These are phyloP conservation scores for Thunnus thynnus DNA, from an alignment of 2,113 vertebrate genomes.

Conservation along the genomic window DNA sequence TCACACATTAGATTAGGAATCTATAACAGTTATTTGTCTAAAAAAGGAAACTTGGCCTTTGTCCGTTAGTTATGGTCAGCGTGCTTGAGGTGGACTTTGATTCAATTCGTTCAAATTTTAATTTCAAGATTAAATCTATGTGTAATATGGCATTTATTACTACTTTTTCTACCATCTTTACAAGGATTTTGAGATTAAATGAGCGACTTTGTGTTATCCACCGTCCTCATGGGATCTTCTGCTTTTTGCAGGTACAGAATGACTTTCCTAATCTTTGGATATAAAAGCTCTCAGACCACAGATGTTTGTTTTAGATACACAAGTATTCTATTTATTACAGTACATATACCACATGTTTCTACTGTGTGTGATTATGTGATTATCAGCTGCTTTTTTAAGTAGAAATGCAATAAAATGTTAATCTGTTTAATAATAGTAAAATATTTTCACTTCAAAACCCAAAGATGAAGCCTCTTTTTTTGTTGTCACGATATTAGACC, in stretches of 20 bases:
- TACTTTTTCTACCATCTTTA: slow-evolving; percentile 5
- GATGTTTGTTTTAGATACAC: slow-evolving; percentile 22
- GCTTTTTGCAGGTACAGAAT: slow-evolving; percentile 16
- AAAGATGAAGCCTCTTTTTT: slow-evolving; percentile 38
- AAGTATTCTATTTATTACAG: slow-evolving; percentile 24
- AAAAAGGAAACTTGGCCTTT: background rate
- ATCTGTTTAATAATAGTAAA: slow-evolving; percentile 2
- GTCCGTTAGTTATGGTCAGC: background rate
- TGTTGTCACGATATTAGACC: slow-evolving; percentile 58
- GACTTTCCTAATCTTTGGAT: background rate
- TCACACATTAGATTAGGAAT: too few species aligned
- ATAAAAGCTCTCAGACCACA: background rate
- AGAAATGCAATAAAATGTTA: slow-evolving; percentile 11
- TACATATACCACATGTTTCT: background rate
- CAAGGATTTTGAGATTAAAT: slow-evolving; percentile 46
- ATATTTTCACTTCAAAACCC: slow-evolving; percentile 23
- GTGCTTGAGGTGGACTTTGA: slow-evolving; percentile 14
- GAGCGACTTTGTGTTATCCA: slow-evolving; percentile 41
- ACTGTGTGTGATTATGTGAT: background rate
- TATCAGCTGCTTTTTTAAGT: slow-evolving; percentile 13
- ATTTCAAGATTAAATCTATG: slow-evolving; percentile 11
- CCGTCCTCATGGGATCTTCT: slow-evolving; percentile 21
- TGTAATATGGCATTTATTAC: slow-evolving; percentile 24
- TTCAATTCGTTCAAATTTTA: slow-evolving; percentile 48
- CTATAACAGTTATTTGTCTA: too few species aligned